Conservation (phyloP, 1,140 invertebrate genomes). For the Macrotrachela quadricornifera region DNA sequence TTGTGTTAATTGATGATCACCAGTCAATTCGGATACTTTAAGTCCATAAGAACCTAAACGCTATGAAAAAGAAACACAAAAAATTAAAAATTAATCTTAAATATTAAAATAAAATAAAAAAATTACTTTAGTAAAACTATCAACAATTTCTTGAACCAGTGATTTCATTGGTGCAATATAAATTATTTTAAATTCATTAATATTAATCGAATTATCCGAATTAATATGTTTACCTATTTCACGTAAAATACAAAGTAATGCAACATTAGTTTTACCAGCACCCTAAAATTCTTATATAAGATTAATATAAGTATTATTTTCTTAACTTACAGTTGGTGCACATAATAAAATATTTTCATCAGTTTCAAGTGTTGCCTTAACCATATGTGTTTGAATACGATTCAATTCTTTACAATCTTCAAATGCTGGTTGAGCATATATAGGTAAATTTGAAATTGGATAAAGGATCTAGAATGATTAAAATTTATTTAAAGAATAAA, state of each 20-base stretch:
- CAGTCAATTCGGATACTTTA: conserved; percentile 70
- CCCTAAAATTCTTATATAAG: conserved; percentile 21
- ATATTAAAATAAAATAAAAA: background rate
- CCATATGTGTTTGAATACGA: conserved; percentile 73
- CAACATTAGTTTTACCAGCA: conserved; percentile 78
- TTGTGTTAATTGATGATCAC: conserved; percentile 91
- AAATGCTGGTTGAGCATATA: conserved; percentile 91
- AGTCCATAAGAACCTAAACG: conserved; percentile 54
- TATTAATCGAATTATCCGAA: conserved; percentile 39
- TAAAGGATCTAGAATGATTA: conserved; percentile 39
- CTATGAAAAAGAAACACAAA: conserved; percentile 45
- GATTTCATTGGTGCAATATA: conserved; percentile 99
- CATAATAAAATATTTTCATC: conserved; percentile 92
- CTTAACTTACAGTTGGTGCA: conserved; percentile 57
- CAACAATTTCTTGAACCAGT: conserved; percentile 87
- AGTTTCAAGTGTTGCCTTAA: conserved; percentile 61
- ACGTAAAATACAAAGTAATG: conserved; percentile 70
- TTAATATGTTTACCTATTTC: conserved; percentile 59
- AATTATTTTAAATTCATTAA: conserved; percentile 86
- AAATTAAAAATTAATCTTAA: background rate
- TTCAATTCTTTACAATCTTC: conserved; percentile 91
- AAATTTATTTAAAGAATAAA: background rate
- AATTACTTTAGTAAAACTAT: conserved; percentile 46
- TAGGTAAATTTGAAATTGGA: conserved; percentile 69
- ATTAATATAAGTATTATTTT: conserved; percentile 1